These are phyloP conservation scores for Pseudobourletiella spinata DNA, from an alignment of 1,140 invertebrate species.

Conservation along the genomic window DNA sequence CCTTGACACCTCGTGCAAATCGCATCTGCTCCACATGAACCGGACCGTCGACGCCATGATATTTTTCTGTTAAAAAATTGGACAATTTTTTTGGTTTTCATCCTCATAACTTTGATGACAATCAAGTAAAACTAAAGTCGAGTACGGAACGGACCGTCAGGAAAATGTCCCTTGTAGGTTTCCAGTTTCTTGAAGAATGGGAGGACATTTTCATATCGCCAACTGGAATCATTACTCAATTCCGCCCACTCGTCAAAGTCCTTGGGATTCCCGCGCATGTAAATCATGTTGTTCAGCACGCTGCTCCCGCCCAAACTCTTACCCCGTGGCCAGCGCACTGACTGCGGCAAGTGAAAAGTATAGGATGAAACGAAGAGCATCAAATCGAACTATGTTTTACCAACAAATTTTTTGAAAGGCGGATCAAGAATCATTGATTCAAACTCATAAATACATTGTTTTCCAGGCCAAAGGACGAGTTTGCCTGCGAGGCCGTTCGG, in stretches of 20 bases:
- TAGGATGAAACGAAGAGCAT: background rate
- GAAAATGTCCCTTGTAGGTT: constrained; percentile 15
- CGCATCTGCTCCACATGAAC: constrained; percentile 1
- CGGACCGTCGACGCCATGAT: constrained; percentile 8
- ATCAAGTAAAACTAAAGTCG: background rate
- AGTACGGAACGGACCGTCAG: background rate
- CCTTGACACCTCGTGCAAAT: background rate
- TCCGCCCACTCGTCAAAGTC: constrained; percentile 52
- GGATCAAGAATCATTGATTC: background rate
- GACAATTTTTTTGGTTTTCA: no score
- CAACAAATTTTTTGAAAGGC: background rate
- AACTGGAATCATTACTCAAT: constrained; percentile 44
- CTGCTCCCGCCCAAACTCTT: constrained; percentile 46
- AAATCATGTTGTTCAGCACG: constrained; percentile 46
- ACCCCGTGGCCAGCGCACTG: constrained; percentile 36
- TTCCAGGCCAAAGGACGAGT: background rate
- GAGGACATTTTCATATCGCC: constrained; percentile 47
- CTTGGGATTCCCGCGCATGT: constrained; percentile 52
- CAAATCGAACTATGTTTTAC: no score
- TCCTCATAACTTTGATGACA: background rate
- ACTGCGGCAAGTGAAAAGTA: constrained; percentile 4
- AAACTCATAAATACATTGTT: background rate
- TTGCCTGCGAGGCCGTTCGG: background rate
- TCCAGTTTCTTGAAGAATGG: constrained; percentile 44
- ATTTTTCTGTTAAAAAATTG: background rate